These are phyloP conservation scores for Condylura cristata DNA, from an alignment of 2,113 vertebrate species.

Conservation along the genomic window DNA sequence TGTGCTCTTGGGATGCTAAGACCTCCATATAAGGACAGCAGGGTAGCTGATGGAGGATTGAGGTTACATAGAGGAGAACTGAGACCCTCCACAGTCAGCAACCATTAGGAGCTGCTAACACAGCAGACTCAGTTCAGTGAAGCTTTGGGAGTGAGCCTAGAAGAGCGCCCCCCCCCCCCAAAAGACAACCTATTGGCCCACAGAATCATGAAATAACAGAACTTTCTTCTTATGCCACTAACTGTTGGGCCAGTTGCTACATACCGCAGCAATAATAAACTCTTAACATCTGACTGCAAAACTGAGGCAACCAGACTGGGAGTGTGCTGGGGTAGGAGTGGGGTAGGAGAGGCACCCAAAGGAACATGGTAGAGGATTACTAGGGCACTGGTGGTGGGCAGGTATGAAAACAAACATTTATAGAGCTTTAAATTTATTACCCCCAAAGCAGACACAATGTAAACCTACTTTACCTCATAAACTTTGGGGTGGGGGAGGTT, in stretches of 20 bases:
- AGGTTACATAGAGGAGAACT: not conserved
- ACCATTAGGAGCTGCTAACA: not conserved
- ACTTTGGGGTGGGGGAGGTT: no score
- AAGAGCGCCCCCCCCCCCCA: not conserved
- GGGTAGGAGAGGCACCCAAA: no score
- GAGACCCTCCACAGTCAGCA: not conserved
- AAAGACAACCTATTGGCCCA: not conserved
- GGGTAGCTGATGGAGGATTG: not conserved
- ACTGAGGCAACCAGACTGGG: no score
- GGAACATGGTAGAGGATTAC: no score
- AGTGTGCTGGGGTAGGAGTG: no score
- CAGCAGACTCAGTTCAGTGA: not conserved
- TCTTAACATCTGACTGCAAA: no score
- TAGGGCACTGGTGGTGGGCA: no score
- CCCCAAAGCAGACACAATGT: no score
- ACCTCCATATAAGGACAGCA: not conserved
- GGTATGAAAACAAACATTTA: no score
- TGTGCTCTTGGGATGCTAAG: not conserved
- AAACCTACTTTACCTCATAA: no score
- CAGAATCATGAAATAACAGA: not conserved
- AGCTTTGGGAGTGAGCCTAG: not conserved
- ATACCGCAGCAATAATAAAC: no score
- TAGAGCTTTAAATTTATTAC: no score
- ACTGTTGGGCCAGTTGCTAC: not conserved
- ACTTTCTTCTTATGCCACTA: not conserved